Evolutionary conservation across 2,888 invertebrate species (phyloP).

Genomic region (Parnassius apollo): DNA sequence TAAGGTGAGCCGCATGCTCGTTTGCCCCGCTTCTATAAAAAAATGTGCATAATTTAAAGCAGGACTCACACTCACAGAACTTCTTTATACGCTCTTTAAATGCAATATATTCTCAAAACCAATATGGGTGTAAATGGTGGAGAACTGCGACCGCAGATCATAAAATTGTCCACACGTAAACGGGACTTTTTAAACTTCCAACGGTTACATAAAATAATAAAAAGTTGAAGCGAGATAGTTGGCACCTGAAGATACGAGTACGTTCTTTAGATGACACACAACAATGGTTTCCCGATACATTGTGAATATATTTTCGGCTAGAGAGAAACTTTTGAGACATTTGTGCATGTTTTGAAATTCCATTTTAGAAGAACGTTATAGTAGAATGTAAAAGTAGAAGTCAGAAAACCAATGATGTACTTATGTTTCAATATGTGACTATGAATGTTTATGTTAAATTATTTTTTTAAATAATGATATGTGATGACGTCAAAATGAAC

Average conservation of each 20-base stretch:
- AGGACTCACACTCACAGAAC: constrained; percentile 13
- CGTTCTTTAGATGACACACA: constrained; percentile 41
- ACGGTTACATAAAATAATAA: constrained; percentile 45
- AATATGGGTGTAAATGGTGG: constrained; percentile 15
- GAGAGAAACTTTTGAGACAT: constrained; percentile 50
- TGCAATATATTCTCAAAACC: constrained; percentile 14
- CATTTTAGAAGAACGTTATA: constrained; percentile 25
- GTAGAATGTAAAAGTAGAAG: constrained; percentile 27
- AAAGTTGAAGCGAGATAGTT: constrained; percentile 42
- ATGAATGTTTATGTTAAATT: constrained; percentile 6
- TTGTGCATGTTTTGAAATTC: constrained; percentile 32
- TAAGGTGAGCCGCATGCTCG: too few relatives aligned
- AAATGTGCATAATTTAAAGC: too few relatives aligned
- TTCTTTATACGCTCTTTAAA: constrained; percentile 13
- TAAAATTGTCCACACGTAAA: constrained; percentile 35
- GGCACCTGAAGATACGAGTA: constrained; percentile 48
- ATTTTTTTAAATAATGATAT: not conserved
- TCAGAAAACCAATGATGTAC: constrained; percentile 9
- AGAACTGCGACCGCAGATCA: constrained; percentile 26
- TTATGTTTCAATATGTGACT: constrained; percentile 1
- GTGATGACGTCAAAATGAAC: too few relatives aligned
- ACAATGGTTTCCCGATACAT: constrained; percentile 66
- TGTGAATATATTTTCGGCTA: constrained; percentile 44
- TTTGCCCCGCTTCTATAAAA: too few relatives aligned
- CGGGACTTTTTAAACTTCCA: constrained; percentile 39